These are phyloP conservation scores for Cricetomys ansorgei DNA, from an alignment of 2,113 vertebrate genomes.

Conservation along the genomic window DNA sequence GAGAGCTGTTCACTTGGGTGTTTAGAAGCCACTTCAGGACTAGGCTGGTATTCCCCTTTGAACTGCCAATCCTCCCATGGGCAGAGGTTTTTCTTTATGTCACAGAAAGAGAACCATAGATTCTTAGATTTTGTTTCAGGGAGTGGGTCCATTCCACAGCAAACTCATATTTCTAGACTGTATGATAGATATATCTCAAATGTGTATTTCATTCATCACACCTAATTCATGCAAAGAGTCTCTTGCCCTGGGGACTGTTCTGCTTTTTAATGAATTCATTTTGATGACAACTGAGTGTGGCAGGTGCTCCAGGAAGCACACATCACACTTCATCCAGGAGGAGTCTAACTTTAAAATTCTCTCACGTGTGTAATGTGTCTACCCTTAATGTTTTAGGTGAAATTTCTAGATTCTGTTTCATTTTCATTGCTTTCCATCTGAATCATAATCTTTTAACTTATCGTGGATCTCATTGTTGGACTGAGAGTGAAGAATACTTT, in stretches of 20 bases:
- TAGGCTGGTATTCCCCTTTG: neutral
- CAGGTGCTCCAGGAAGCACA: conserved; percentile 40
- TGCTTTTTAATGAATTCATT: conserved; percentile 62
- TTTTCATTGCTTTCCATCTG: conserved; percentile 30
- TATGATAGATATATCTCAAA: conserved; percentile 35
- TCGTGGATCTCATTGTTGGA: neutral
- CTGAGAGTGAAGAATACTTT: neutral
- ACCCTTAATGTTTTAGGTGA: conserved; percentile 35
- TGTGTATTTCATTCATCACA: conserved; percentile 52
- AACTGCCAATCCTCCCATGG: neutral
- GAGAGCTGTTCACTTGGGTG: neutral
- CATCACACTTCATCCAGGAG: neutral
- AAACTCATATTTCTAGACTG: conserved; percentile 6
- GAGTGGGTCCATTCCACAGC: neutral
- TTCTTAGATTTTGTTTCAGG: conserved; percentile 28
- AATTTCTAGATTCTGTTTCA: conserved; percentile 8
- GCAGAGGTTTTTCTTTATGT: neutral
- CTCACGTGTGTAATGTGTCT: conserved; percentile 27
- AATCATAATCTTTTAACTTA: conserved; percentile 35
- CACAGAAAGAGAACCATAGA: neutral
- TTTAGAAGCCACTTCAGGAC: neutral
- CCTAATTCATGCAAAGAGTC: conserved; percentile 51
- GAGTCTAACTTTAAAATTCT: conserved; percentile 57
- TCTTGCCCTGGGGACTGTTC: conserved; percentile 37
- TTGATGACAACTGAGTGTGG: conserved; percentile 63